Base-by-base conservation (phyloP, 2,888 invertebrate genomes). In the Carterocephalus palaemon region DNA sequence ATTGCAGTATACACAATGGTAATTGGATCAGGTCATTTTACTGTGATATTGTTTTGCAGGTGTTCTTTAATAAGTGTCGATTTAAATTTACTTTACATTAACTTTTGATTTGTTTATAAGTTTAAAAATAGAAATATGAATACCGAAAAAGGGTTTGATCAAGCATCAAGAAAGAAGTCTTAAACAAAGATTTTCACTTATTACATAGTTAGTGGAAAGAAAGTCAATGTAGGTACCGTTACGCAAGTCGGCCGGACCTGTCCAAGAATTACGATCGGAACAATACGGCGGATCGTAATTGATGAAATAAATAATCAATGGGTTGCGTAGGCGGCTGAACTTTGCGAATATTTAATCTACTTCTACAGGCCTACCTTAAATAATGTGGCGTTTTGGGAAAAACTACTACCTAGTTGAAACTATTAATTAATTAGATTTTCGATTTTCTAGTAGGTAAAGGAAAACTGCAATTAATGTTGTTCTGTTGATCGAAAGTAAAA, bases 251-350 rank as follows among this genome's bases (percentile, higher is more conserved):
- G 17, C 26, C 33, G 20, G 20, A 28, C 28, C 41, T 33, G 33
- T 33, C 19, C 42, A 42, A 41, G 42, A 42, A 42, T 42, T 24
- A 16, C 33, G 34, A 42, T 33, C 31, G 42, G 26, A 20, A 13
- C 24, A 24, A 17, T 24, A 10, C 3, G 13, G 20, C 22, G 22
- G 31, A 24, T 8, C 13, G 17, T 24, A 41, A 26, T 41, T 41
- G 24, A 41, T 24, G 32, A 16, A 41, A 15, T 15, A 22, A n/a
- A 17, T 33, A 36, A 16, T 22, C 4, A 22, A 22, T 32, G 5
- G 22, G n/a, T n/a, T n/a, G n/a, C n/a, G n/a, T n/a, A n/a, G 13
- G 3, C 15, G n/a, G 8, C 19, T 13, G 10, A n/a, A 12, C 16
- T 28, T 37, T 20, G n/a, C 17, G 8, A 19, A n/a, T 12, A 19